Evolutionary conservation across 2,888 invertebrate species (phyloP), one percentile per base, ranked within the genome.

Genomic region (Lacanobia wlatinum): DNA sequence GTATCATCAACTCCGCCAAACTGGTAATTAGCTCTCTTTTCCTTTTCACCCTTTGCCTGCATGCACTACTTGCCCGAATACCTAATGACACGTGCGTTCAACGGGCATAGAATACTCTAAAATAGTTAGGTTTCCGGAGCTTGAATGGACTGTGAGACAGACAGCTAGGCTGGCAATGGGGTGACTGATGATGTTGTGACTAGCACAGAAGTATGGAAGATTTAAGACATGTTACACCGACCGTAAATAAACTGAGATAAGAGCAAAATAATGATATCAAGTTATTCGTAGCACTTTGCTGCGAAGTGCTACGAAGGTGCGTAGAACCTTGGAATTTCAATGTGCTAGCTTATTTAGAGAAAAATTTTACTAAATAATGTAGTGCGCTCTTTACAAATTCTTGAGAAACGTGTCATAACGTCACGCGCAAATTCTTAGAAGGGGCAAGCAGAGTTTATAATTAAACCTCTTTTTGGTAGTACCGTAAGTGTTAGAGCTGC

Each of bases 61-160:
- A 55, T 66, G 64, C 64, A 63, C 69, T 12, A 12, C 52, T 53
- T 21, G 61, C 50, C 70, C 73, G 60, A 84, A 60, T 68, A 76
- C 71, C 67, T 71, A 79, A 76, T 78, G 76, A 79, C 73, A 80
- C n/a, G 80, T 69, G 70, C 84, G 82, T 85, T 84, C 88, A 87
- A 82, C 84, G 76, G 76, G 73, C 78, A 78, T 58, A 60, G 61
- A 52, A 50, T 64, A 46, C 66, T 40, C 43, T 14, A 0, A 14
- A 43, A 14, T 43, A 43, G 10, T 43, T 14, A 12, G 43, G 43
- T 43, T 12, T 40, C 12, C 10, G 40, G 2, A 46, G 46, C 46
- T 46, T 18, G 7, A 16, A 46, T 46, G 46, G 7, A 16, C 46
- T 46, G 16, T 46, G 46, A 46, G 46, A 16, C 16, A 46, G 46